phyloP scores from a whole-genome alignment of 2,888 invertebrate species.

The Embidobia sp. region DNA sequence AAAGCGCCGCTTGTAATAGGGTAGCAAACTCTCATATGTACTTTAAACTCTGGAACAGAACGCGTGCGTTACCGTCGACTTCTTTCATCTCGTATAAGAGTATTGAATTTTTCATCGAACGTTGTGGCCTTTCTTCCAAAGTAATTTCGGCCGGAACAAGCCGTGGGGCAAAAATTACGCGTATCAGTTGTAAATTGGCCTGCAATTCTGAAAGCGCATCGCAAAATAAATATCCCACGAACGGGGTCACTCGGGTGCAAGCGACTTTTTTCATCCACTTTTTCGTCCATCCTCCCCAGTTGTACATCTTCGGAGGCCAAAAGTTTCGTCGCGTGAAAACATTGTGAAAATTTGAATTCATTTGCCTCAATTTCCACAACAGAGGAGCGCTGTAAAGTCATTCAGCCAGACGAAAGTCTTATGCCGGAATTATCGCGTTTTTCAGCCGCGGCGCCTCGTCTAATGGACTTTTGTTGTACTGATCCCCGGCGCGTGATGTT shows the following conservation, averaged over 20 bases:
- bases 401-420: conserved; percentile 30
- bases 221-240: conserved; percentile 30
- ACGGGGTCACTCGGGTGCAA: conserved; percentile 10
- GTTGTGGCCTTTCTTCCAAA: conserved; percentile 8
- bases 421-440: conserved; percentile 47
- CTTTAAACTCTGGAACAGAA: conserved; percentile 15
- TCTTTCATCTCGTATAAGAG: conserved; percentile 27
- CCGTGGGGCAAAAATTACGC: conserved; percentile 32
- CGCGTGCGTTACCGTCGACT: conserved; percentile 23
- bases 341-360: conserved; percentile 52
- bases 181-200: conserved; percentile 46
- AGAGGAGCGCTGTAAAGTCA: conserved; percentile 32
- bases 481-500: conserved; percentile 39
- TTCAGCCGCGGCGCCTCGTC: conserved; percentile 20
- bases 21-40: conserved; percentile 19
- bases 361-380: conserved; percentile 52
- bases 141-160: conserved; percentile 30
- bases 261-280: no score
- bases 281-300: no score
- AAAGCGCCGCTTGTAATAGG: conserved; percentile 9
- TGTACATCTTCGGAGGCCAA: no score
- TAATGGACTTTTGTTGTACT: conserved; percentile 58
- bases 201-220: conserved; percentile 31
- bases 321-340: conserved; percentile 31
- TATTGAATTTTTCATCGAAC: conserved; percentile 52